phyloP scores from a whole-genome alignment of 2,797 vertebrate genomes.

The Meda fulgida region DNA sequence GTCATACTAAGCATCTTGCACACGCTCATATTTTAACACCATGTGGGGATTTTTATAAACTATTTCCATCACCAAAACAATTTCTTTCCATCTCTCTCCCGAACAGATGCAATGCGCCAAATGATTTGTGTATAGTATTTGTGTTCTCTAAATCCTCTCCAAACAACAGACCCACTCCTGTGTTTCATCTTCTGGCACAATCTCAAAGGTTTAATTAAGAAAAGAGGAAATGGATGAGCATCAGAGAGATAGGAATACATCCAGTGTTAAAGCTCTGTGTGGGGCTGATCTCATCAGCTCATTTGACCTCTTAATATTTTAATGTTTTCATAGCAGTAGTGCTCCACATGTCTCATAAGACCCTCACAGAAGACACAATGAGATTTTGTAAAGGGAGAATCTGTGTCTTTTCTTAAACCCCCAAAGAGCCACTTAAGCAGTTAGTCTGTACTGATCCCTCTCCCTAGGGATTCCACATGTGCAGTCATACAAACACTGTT shows the following conservation, averaged over 20 bases:
- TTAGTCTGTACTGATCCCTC: slow-evolving; percentile 44
- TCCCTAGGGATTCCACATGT: slow-evolving; percentile 37
- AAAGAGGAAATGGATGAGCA: slow-evolving; percentile 28
- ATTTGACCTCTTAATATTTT: slow-evolving; percentile 13
- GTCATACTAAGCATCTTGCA: slow-evolving; percentile 72
- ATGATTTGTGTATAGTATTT: slow-evolving; percentile 21
- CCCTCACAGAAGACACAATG: slow-evolving; percentile 19
- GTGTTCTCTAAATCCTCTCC: slow-evolving; percentile 35
- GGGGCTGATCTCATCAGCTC: slow-evolving; percentile 23
- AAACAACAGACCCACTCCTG: slow-evolving; percentile 35
- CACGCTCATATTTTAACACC: slow-evolving; percentile 65
- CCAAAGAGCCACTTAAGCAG: slow-evolving; percentile 45
- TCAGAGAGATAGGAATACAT: slow-evolving; percentile 22
- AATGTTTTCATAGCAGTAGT: slow-evolving; percentile 21
- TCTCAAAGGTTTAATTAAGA: slow-evolving; percentile 46
- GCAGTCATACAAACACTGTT: slow-evolving; percentile 18
- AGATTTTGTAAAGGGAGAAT: slow-evolving; percentile 26
- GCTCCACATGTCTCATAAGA: slow-evolving; percentile 23
- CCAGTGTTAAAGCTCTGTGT: slow-evolving; percentile 19
- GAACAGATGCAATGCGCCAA: slow-evolving; percentile 5
- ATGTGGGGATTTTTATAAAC: slow-evolving; percentile 10
- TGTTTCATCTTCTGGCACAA: slow-evolving; percentile 17
- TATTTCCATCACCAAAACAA: slow-evolving; percentile 29
- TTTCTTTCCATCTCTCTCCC: slow-evolving; percentile 5
- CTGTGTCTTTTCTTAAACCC: slow-evolving; percentile 28